Evolutionary conservation across 2,888 invertebrate genomes (phyloP).

Genomic region (Isoperla grammatica): DNA sequence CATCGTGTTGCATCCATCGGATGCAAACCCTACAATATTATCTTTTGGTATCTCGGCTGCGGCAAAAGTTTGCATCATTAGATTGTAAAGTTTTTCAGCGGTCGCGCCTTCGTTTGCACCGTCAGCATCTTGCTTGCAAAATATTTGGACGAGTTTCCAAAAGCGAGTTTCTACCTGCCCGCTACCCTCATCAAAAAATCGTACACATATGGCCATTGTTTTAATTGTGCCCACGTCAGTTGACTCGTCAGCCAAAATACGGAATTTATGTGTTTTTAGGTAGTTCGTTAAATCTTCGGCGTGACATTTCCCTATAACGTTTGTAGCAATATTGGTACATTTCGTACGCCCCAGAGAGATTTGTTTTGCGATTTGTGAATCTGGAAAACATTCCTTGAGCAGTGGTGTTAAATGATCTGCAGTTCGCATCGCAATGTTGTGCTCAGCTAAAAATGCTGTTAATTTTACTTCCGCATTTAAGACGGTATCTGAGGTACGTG

Average conservation of each 20-base stretch:
- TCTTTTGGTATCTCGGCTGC: slow-evolving; percentile 32
- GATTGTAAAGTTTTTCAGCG: slow-evolving; percentile 4
- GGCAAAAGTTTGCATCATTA: slow-evolving; percentile 8
- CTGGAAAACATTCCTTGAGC: slow-evolving; percentile 5
- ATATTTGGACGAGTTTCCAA: slow-evolving; percentile 15
- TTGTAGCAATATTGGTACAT: slow-evolving; percentile 3
- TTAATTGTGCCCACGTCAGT: slow-evolving; percentile 36
- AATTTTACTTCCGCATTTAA: slow-evolving; percentile 19
- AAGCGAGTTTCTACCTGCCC: slow-evolving; percentile 12
- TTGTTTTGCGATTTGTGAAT: slow-evolving; percentile 17
- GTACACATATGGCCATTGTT: slow-evolving; percentile 33
- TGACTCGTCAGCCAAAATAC: slow-evolving; percentile 35
- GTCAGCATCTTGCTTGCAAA: slow-evolving; percentile 8
- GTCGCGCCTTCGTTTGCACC: slow-evolving; percentile 8
- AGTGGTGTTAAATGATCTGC: slow-evolving; percentile 19
- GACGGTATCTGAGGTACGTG: no score
- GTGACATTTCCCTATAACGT: slow-evolving; percentile 9
- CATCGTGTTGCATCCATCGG: slow-evolving; percentile 36
- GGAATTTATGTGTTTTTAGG: slow-evolving; percentile 5
- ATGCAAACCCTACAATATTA: slow-evolving; percentile 39
- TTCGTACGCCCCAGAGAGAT: slow-evolving; percentile 12
- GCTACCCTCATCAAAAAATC: slow-evolving; percentile 33
- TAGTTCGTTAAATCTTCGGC: neutral
- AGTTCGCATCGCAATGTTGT: slow-evolving; percentile 35
- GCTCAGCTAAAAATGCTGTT: slow-evolving; percentile 33